Conservation (phyloP, 2,797 vertebrate species). For the Sebastes alutus region DNA sequence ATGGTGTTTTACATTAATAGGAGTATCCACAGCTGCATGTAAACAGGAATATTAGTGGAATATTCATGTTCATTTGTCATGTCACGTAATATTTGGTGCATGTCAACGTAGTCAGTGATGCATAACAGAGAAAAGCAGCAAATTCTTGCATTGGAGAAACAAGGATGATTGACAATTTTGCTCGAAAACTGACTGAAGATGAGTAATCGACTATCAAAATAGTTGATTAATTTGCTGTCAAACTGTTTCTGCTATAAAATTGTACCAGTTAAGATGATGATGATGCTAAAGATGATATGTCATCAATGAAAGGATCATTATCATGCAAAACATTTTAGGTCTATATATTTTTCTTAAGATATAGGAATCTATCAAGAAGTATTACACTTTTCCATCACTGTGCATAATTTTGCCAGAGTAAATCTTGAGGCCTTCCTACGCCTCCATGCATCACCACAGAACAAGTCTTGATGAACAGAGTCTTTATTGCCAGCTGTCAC, state of each 20-base stretch:
- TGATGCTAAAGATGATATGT: background rate
- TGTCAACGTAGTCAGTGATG: no score
- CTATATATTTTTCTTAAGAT: background rate
- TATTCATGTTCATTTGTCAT: no score
- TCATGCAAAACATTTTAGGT: background rate
- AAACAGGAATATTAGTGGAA: no score
- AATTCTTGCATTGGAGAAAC: no score
- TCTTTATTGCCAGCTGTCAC: constrained; percentile 58
- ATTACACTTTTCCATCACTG: background rate
- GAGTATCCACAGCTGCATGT: no score
- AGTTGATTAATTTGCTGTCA: background rate
- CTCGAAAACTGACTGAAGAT: no score
- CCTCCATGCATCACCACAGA: constrained; percentile 33
- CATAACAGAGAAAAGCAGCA: no score
- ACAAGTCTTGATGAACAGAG: constrained; percentile 29
- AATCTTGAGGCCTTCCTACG: constrained; percentile 11
- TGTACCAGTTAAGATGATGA: background rate
- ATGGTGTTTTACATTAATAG: no score
- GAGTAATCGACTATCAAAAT: no score
- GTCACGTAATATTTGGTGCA: no score
- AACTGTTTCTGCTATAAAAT: background rate
- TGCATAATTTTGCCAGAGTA: constrained; percentile 16
- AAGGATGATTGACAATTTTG: no score
- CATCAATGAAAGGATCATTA: background rate
- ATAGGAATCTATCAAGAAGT: background rate